Base-by-base conservation (phyloP, 1,140 invertebrate species). In the Drepana arcuata region DNA sequence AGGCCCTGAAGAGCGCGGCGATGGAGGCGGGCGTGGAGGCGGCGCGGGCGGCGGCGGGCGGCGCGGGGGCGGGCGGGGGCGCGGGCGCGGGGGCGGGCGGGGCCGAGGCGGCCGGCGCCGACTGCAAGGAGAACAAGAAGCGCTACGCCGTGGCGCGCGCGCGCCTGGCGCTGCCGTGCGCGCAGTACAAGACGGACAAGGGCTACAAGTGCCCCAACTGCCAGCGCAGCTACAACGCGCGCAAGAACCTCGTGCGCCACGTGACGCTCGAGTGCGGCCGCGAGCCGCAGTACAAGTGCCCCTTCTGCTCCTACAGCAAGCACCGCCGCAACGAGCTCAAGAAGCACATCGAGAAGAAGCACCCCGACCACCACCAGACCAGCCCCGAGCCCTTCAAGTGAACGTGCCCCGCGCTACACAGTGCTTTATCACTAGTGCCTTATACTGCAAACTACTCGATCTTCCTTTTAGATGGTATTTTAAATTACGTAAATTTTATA, bases 191-290 rank as follows among this genome's bases (percentile, higher is more conserved):
- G 60, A 79, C 71, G 16, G 66, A 81, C 14, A 75, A 78, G 50
- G 69, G 74, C 26, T 84, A 78, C 66, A 64, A 67, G 31, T 84
- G 82, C 48, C 71, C 77, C 30, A 83, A 83, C 57, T 88, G 85
- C 58, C 82, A 86, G 54, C 85, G 87, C 37, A 84, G 77, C 51
- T 87, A 87, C 70, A 85, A 84, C 73, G 84, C 83, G 47, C 84
- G 85, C 50, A 84, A 86, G 52, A 89, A 88, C 46, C 73, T 89
- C 21, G 87, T 86, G 47, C 85, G 88, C 4, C 90, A 91, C 70
- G 78, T 88, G 42, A 86, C 86, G 48, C 82, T 88, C 41, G 89
- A 91, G 65, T 91, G 90, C 62, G 88, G 89, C n/a, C 85, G 85
- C 64, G 85, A 87, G 40, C 88, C 89, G 9, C 85, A 88, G 62